Conservation (phyloP, 1,140 invertebrate species). For the Nebria ingens region DNA sequence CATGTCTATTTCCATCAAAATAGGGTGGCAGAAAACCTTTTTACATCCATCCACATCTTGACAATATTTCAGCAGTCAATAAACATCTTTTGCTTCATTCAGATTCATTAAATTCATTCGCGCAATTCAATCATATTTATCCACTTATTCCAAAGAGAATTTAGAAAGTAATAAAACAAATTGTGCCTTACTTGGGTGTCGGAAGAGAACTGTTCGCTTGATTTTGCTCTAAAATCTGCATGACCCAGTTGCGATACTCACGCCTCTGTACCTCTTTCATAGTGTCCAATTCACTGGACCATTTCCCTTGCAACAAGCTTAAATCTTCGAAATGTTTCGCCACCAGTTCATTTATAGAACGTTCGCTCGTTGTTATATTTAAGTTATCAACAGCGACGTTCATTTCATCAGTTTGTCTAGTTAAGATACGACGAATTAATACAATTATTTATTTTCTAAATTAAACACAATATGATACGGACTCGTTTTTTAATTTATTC, state of each 20-base stretch:
- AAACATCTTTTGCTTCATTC: no score
- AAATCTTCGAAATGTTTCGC: conserved; percentile 68
- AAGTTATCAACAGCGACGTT: conserved; percentile 58
- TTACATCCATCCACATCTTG: no score
- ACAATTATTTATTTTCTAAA: conserved; percentile 38
- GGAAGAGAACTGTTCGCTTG: conserved; percentile 42
- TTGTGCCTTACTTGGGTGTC: conserved; percentile 39
- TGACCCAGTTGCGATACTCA: conserved; percentile 75
- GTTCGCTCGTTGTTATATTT: conserved; percentile 56
- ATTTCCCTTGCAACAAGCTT: conserved; percentile 56
- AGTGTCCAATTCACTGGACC: conserved; percentile 61
- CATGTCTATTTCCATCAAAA: no score
- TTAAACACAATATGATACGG: not conserved
- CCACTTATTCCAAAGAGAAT: no score
- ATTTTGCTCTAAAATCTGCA: conserved; percentile 58
- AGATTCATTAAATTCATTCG: no score
- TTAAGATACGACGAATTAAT: conserved; percentile 25
- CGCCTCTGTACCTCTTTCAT: conserved; percentile 65
- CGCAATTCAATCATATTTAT: no score
- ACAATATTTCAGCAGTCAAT: no score
- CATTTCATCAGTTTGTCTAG: conserved; percentile 68
- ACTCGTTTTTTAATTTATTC: conserved; percentile 37
- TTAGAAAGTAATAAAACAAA: no score
- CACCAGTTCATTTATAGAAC: conserved; percentile 64
- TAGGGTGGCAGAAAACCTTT: no score